A percentile compares a stretch with the other conserved stretches of the same genome.
Conservation (phyloP, 2,113 vertebrate species). For the Mandrillus leucophaeus region DNA sequence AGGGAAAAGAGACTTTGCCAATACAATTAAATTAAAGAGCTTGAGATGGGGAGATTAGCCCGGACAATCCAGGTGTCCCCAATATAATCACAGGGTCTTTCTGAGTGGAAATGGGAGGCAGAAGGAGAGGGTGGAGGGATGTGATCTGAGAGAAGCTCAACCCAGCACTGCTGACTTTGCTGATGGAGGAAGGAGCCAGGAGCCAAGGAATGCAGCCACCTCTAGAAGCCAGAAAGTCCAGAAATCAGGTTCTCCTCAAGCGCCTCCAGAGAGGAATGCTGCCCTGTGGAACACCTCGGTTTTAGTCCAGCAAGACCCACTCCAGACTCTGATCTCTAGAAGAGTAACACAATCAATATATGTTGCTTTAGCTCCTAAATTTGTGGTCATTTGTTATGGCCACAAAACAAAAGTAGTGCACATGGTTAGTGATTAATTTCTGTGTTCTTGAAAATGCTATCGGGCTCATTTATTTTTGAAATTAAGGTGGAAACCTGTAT, state of each 20-base stretch:
- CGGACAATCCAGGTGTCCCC: neutral
- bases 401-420: neutral
- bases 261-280: neutral
- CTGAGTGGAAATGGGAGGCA: neutral
- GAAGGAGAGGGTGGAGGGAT: neutral
- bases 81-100: no score
- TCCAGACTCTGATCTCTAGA: neutral
- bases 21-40: neutral
- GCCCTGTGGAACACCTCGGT: neutral
- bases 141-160: neutral
- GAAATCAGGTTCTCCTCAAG: no score
- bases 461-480: neutral
- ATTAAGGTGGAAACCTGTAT: neutral
- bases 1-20: neutral
- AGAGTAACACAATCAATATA: no score
- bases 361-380: neutral
- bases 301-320: no score
- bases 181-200: no score
- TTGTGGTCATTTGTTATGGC: neutral
- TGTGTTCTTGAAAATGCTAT: neutral
- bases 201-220: neutral
- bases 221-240: neutral
- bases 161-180: rapidly evolving
- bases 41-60: neutral
- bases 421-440: neutral